Evolutionary conservation across 2,113 vertebrate genomes (phyloP).

Genomic region (Myotis brandtii): DNA sequence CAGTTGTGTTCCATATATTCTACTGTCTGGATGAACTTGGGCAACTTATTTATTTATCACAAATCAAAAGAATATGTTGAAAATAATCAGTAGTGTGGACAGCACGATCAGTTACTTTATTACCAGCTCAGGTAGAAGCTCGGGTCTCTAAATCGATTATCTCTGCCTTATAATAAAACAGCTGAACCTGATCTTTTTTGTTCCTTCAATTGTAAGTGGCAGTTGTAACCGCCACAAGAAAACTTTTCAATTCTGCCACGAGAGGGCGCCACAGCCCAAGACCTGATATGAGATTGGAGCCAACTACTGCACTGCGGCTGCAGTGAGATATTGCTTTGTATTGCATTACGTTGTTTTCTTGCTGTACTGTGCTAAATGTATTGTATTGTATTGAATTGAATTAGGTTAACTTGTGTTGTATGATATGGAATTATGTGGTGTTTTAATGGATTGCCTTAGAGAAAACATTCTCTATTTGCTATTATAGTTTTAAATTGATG

Average conservation of each 20-base stretch:
- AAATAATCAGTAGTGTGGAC: not conserved
- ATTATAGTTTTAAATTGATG: not conserved
- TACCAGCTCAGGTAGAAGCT: not conserved
- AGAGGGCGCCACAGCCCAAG: slow-evolving; percentile 45
- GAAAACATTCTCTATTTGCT: not conserved
- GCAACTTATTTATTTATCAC: not conserved
- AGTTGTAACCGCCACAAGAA: accelerated
- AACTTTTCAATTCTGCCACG: not conserved
- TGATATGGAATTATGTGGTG: not conserved
- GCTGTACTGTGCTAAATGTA: not conserved
- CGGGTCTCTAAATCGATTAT: not conserved
- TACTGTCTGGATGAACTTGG: not conserved
- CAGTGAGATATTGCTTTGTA: accelerated
- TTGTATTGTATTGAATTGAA: not conserved
- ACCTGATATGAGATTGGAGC: not conserved
- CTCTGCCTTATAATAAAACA: no score
- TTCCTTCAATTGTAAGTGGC: no score
- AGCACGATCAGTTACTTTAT: not conserved
- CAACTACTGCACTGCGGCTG: not conserved
- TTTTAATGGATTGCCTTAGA: not conserved
- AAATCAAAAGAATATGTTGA: not conserved
- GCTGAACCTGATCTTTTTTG: not conserved
- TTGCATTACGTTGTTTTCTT: not conserved
- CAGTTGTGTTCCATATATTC: accelerated
- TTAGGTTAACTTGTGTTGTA: not conserved